phyloP scores from a whole-genome alignment of 2,113 vertebrate species.

The Geothlypis trichas region DNA sequence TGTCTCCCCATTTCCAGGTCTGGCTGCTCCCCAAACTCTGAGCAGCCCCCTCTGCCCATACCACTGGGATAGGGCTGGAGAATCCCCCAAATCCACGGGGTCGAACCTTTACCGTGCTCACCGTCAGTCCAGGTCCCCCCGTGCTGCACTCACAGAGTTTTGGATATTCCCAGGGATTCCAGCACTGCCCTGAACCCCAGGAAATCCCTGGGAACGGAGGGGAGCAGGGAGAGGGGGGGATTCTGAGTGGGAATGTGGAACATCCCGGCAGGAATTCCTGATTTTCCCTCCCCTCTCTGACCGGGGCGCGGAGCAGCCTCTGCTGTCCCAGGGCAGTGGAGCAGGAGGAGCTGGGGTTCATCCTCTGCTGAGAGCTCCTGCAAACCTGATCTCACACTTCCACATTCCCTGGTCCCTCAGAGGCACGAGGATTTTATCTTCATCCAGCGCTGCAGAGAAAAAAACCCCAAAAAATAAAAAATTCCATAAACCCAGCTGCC shows the following conservation, averaged over 20 bases:
- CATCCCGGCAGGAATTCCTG: background rate
- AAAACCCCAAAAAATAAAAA: background rate
- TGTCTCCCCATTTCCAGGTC: background rate
- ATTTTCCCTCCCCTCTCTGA: background rate
- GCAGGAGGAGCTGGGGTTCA: background rate
- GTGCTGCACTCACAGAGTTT: rapidly evolving
- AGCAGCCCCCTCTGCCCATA: background rate
- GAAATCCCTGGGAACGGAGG: background rate
- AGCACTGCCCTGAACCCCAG: background rate
- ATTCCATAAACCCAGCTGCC: slow-evolving; percentile 28
- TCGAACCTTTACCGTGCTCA: rapidly evolving
- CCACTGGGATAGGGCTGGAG: background rate
- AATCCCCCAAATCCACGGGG: background rate
- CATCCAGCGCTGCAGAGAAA: background rate
- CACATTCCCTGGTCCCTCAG: slow-evolving; percentile 33
- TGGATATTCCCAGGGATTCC: background rate
- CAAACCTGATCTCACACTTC: slow-evolving; percentile 18
- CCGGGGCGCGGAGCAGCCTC: background rate
- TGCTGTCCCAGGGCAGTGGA: too few relatives aligned
- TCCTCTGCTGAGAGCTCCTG: slow-evolving; percentile 36
- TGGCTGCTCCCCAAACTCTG: too few relatives aligned
- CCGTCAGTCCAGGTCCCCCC: rapidly evolving
- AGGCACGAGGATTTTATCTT: slow-evolving; percentile 30
- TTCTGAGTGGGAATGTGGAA: rapidly evolving
- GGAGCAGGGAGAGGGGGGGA: background rate